Evolutionary conservation across 2,113 vertebrate species (phyloP).

Genomic region (Centropristis striata): DNA sequence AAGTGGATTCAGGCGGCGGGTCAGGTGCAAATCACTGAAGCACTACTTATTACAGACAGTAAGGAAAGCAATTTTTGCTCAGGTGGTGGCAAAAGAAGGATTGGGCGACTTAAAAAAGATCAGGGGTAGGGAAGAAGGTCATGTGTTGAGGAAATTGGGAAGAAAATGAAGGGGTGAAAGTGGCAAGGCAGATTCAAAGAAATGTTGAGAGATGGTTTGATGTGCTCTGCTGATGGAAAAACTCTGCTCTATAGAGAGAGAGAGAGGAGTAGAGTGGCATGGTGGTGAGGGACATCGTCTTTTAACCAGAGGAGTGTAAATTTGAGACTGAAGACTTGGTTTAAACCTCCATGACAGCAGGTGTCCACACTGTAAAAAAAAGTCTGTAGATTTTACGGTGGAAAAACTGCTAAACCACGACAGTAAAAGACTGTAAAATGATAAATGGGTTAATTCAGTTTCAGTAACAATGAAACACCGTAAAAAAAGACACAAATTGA

Average conservation of each 20-base stretch:
- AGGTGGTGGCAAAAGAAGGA: slow-evolving; percentile 34
- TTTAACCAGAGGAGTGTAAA: slow-evolving; percentile 30
- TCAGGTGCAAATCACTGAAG: slow-evolving; percentile 74
- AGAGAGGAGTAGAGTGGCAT: slow-evolving; percentile 12
- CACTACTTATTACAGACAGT: slow-evolving; percentile 65
- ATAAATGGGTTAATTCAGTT: too few relatives aligned
- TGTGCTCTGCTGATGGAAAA: slow-evolving; percentile 40
- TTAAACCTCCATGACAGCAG: slow-evolving; percentile 39
- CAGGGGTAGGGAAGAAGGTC: slow-evolving; percentile 30
- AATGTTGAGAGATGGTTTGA: slow-evolving; percentile 46
- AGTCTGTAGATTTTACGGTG: too few relatives aligned
- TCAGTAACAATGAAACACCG: too few relatives aligned
- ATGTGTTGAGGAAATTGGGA: slow-evolving; percentile 43
- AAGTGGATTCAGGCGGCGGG: slow-evolving; percentile 67
- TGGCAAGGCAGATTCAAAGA: slow-evolving; percentile 25
- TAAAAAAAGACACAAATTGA: too few relatives aligned
- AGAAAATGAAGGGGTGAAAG: slow-evolving; percentile 31
- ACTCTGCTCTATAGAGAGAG: slow-evolving; percentile 20
- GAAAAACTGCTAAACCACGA: too few relatives aligned
- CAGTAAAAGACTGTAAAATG: too few relatives aligned
- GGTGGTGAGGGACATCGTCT: slow-evolving; percentile 20
- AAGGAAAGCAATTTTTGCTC: slow-evolving; percentile 58
- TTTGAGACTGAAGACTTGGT: slow-evolving; percentile 32
- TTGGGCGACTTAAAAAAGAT: slow-evolving; percentile 37
- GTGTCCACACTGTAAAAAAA: slow-evolving; percentile 30